Evolutionary conservation across 2,113 vertebrate genomes (phyloP).

Genomic region (Caranx melampygus): DNA sequence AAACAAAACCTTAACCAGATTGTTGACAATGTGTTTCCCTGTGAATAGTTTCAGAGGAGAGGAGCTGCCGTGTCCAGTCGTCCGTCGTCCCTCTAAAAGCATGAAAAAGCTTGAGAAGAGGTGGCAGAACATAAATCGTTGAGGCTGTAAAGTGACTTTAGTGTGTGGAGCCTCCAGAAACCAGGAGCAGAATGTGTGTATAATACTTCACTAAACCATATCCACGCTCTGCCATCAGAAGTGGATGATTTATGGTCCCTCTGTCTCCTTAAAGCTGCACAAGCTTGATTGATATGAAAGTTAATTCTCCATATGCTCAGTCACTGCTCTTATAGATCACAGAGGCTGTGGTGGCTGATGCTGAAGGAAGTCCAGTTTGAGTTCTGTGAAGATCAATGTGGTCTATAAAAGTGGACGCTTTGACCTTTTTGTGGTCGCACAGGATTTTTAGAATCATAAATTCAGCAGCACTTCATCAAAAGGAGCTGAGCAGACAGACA

Average conservation of each 20-base stretch:
- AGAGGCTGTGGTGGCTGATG: not conserved
- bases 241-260: slow-evolving; percentile 31
- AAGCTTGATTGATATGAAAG: slow-evolving; percentile 36
- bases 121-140: slow-evolving; percentile 16
- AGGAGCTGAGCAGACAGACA: not conserved
- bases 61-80: not conserved
- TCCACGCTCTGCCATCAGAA: not conserved
- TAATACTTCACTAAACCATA: slow-evolving; percentile 30
- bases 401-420: not conserved
- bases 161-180: slow-evolving; percentile 26
- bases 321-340: not conserved
- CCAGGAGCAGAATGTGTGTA: slow-evolving; percentile 44
- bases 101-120: slow-evolving; percentile 13
- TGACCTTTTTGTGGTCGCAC: not conserved
- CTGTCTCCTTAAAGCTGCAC: slow-evolving; percentile 12
- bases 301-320: slow-evolving; percentile 24
- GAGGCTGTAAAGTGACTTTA: not conserved
- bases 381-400: not conserved
- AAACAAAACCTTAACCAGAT: too few relatives aligned
- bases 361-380: not conserved
- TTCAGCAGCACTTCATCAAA: not conserved
- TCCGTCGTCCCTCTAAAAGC: not conserved
- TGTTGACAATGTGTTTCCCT: too few relatives aligned
- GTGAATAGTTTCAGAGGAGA: not conserved
- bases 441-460: not conserved